Evolutionary conservation across 1,140 invertebrate species (phyloP), one percentile per base, ranked within the genome.

Genomic region (Apis dorsata): DNA sequence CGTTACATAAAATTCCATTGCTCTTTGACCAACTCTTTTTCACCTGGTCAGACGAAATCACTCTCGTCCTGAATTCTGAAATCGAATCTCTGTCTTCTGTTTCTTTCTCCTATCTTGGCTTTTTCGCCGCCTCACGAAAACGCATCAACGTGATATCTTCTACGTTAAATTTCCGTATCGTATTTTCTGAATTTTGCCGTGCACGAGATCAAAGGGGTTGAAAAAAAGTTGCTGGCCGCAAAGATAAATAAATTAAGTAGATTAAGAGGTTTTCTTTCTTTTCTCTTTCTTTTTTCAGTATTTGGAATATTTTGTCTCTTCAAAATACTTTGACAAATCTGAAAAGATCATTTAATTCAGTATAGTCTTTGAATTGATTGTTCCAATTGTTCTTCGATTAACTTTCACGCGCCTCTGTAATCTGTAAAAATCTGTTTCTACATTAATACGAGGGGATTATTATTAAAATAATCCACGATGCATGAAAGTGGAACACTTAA

Each of bases 41-140:
- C 72, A 71, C 5, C 49, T 69, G 53, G 28, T 51, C 65, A 49
- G 73, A 53, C 72, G 78, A 81, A 85, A 81, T 78, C 73, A 70
- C 59, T 79, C 74, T 44, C 66, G 60, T 88, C 81, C 83, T 90
- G 90, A 91, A 91, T 88, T 77, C 69, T n/a, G 73, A 83, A 88
- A 91, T 91, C 86, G 91, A 90, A 90, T 90, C 85, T 59, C 24
- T 49, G 11, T 2, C 28, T 49, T 63, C n/a, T 24, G 17, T 34
- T 69, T 24, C 28, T 63, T n/a, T n/a, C 53, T 19, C 15, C 70
- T 3, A 17, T 28, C 19, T 75, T 63, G 51, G 49, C 60, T 57
- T 69, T 68, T 63, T 81, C 83, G 17, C 13, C 34, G 44, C 62
- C 72, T 73, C 28, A 15, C 12, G 9, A 62, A 49, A 34, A 72